Conservation (phyloP, 30 jellyfish, hydroid and myxozoan genomes). For the Aurelia coerulea region DNA sequence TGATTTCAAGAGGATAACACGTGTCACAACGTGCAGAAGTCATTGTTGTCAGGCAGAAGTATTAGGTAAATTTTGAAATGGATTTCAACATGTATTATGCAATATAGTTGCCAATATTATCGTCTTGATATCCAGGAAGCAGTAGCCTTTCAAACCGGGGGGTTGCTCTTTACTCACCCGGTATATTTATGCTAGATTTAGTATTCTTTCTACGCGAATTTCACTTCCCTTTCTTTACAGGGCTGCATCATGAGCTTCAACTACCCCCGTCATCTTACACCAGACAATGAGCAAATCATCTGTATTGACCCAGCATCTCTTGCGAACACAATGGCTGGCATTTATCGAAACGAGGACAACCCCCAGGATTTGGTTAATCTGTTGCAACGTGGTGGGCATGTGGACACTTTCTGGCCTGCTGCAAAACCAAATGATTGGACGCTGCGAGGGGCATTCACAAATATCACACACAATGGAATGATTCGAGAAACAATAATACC, state of each 20-base stretch:
- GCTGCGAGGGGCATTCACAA: slow-evolving; percentile 89
- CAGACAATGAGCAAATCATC: slow-evolving; percentile 60
- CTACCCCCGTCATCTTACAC: slow-evolving; percentile 68
- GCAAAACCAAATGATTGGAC: slow-evolving; percentile 99
- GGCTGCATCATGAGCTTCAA: slow-evolving; percentile 90
- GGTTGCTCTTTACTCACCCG: no score
- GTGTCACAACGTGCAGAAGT: no score
- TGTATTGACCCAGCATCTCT: slow-evolving; percentile 94
- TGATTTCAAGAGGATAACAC: no score
- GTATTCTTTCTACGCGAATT: no score
- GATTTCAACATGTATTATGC: no score
- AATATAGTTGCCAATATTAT: no score
- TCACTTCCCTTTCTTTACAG: slow-evolving; percentile 18
- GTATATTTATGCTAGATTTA: no score
- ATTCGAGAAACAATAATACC: slow-evolving; percentile 95
- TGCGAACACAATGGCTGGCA: slow-evolving; percentile 87
- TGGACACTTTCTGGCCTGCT: slow-evolving; percentile 87
- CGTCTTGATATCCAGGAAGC: no score
- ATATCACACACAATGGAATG: slow-evolving; percentile 88
- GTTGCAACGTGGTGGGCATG: slow-evolving; percentile 85
- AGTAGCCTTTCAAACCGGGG: no score
- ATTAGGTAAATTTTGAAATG: no score
- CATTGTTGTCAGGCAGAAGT: no score
- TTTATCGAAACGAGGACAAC: slow-evolving; percentile 90
- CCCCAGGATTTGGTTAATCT: slow-evolving; percentile 90